phyloP scores from a whole-genome alignment of 2,888 invertebrate genomes.

The Myopa tessellatipennis region DNA sequence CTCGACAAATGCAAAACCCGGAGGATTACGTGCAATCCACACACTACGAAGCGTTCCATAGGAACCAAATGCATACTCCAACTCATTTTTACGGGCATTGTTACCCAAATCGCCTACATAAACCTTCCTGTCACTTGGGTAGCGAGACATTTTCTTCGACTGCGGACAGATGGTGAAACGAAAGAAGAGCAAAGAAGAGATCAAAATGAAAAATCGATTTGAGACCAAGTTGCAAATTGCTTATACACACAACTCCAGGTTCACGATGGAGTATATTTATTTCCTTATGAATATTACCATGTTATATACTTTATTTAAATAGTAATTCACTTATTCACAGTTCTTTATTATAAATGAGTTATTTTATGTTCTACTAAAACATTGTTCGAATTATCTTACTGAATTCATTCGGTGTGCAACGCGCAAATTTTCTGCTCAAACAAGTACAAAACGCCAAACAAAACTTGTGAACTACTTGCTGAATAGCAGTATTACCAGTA shows the following conservation, averaged over 20 bases:
- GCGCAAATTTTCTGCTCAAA: conserved; percentile 34
- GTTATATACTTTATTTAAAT: conserved; percentile 18
- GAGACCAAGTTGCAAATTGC: conserved; percentile 24
- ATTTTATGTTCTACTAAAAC: conserved; percentile 27
- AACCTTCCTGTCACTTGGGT: conserved; percentile 90
- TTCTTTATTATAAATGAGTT: conserved; percentile 7
- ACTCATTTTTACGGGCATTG: conserved; percentile 90
- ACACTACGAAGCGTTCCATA: conserved; percentile 93
- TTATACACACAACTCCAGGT: conserved; percentile 32
- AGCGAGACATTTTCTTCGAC: conserved; percentile 54
- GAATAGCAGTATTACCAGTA: background rate
- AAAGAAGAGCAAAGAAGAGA: conserved; percentile 30
- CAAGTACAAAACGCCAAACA: conserved; percentile 35
- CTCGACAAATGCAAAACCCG: conserved; percentile 95
- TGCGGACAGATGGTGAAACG: conserved; percentile 23
- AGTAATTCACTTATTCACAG: background rate
- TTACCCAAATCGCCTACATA: conserved; percentile 96
- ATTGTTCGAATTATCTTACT: conserved; percentile 27
- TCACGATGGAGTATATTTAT: conserved; percentile 5
- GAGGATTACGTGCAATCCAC: conserved; percentile 94
- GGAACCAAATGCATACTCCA: conserved; percentile 92
- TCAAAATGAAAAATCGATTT: conserved; percentile 38
- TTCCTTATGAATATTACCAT: conserved; percentile 24
- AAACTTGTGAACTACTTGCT: conserved; percentile 17
- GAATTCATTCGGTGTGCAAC: conserved; percentile 36